These are phyloP conservation scores for Bubo scandiacus DNA, from an alignment of 2,113 vertebrate genomes.

Conservation along the genomic window DNA sequence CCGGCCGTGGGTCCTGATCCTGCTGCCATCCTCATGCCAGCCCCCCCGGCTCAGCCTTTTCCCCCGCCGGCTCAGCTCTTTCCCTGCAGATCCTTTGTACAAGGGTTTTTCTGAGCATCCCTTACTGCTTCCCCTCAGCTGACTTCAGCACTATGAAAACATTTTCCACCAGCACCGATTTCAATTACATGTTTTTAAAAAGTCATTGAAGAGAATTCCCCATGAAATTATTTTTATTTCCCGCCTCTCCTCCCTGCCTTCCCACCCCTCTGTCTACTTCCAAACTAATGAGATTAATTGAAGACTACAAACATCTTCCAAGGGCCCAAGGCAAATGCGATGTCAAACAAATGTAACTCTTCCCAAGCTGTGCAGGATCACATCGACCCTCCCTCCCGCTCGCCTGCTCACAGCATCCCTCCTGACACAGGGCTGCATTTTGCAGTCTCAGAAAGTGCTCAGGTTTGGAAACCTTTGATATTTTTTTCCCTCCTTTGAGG, in stretches of 20 bases:
- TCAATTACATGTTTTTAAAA: conserved; percentile 16
- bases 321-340: not conserved
- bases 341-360: not conserved
- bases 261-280: not conserved
- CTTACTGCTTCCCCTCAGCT: not conserved
- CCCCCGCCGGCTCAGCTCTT: not conserved
- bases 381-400: not conserved
- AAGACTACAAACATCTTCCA: conserved; percentile 30
- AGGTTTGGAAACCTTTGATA: conserved; percentile 4
- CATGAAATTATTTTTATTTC: conserved; percentile 26
- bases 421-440: not conserved
- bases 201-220: conserved; percentile 51
- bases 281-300: conserved; percentile 33
- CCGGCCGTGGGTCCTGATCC: accelerated
- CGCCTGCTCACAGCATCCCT: not conserved
- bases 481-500: not conserved
- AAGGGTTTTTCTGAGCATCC: not conserved
- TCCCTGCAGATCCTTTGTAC: accelerated
- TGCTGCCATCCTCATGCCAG: not conserved
- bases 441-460: not conserved
- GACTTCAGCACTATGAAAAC: not conserved
- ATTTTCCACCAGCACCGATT: not conserved
- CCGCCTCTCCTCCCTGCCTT: not conserved
- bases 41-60: not conserved
- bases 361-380: not conserved